Conservation (phyloP, 2,888 invertebrate genomes). For the Bellardia pandia region DNA sequence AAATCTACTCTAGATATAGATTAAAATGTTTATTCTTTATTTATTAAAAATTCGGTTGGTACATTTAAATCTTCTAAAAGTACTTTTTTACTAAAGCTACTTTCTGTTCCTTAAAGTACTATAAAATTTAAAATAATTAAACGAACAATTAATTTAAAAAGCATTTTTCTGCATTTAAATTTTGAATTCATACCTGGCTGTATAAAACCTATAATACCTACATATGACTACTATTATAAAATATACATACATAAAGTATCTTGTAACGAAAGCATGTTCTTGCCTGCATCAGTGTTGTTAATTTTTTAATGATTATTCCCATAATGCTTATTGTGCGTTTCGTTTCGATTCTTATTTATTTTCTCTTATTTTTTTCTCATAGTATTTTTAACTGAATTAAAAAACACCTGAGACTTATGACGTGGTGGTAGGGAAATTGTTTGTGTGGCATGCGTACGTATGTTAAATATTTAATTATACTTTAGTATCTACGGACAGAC, state of each 20-base stretch:
- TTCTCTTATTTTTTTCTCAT: not conserved
- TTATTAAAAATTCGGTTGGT: no score
- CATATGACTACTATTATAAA: no score
- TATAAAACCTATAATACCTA: not conserved
- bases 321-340: conserved; percentile 39
- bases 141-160: no score
- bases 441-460: conserved; percentile 48
- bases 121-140: no score
- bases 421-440: conserved; percentile 30
- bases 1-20: no score
- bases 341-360: not conserved
- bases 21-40: no score
- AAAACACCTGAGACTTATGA: conserved; percentile 64
- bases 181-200: no score
- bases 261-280: not conserved
- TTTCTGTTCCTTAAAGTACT: no score
- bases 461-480: conserved; percentile 69
- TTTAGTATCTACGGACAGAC: conserved; percentile 33
- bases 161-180: no score
- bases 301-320: conserved; percentile 30
- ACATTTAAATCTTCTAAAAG: no score
- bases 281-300: not conserved
- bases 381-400: conserved; percentile 51
- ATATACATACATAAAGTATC: not conserved
- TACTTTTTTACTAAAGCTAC: no score